Evolutionary conservation across 2,797 vertebrate species (phyloP).

Genomic region (Remorina albescens): DNA sequence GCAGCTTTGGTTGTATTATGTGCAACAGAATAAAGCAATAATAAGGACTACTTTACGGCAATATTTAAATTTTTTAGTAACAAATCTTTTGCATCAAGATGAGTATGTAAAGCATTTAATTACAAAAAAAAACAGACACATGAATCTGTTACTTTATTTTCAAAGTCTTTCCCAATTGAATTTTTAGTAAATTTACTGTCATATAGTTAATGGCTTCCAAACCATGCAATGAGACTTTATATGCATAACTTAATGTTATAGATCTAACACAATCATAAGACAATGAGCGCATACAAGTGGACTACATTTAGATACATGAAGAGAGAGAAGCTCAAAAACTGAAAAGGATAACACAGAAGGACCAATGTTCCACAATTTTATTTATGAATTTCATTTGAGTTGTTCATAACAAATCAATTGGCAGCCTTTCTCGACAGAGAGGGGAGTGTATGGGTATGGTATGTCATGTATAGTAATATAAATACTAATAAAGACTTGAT

Average conservation of each 20-base stretch:
- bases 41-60: background rate
- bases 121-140: constrained; percentile 3
- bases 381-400: constrained; percentile 76
- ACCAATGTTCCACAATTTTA: constrained; percentile 59
- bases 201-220: background rate
- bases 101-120: constrained; percentile 12
- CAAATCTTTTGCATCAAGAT: constrained; percentile 3
- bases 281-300: background rate
- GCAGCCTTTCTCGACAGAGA: constrained; percentile 51
- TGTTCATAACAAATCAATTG: constrained; percentile 69
- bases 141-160: background rate
- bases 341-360: constrained; percentile 48
- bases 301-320: constrained; percentile 14
- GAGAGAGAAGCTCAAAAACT: background rate
- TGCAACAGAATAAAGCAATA: constrained; percentile 14
- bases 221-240: background rate
- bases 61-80: constrained; percentile 5
- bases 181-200: background rate
- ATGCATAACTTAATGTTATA: background rate
- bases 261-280: background rate
- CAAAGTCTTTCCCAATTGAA: background rate
- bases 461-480: no score
- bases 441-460: no score
- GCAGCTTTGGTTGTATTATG: constrained; percentile 18
- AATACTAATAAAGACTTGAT: no score